Evolutionary conservation across 2,888 invertebrate genomes (phyloP), one percentile per base, ranked within the genome.

Genomic region (Muscina levida): DNA sequence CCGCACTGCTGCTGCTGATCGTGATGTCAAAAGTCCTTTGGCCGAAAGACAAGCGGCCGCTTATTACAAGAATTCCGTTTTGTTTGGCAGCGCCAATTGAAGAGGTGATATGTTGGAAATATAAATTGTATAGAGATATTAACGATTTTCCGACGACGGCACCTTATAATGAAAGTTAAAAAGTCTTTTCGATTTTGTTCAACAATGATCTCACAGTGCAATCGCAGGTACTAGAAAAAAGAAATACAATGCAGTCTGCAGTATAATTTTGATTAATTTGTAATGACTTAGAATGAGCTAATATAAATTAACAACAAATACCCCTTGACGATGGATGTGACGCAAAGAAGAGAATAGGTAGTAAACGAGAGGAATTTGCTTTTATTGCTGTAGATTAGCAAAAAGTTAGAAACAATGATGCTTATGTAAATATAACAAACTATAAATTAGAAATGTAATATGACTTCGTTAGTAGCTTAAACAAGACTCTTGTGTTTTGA

Each of bases 31-130:
- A 91, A 95, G 96, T 85, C 96, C 96, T 44, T 92, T 96, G 82
- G 95, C 96, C 86, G 96, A 96, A 91, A 93, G 95, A 82, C 93
- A 94, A 77, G 93, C 94, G 86, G 93, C 94, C 86, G 87, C 89
- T 10, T 97, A 97, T 91, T 97, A 96, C 92, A 97, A 97, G 91
- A 97, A 96, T 91, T 96, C 97, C 42, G 96, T 97, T 84, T 92
- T 97, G 84, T 97, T 96, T 91, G 96, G 96, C 86, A 96, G 96
- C 89, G 96, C 96, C 88, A 96, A 96, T 92, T 93, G 93, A 92
- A 53, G 71, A 72, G 74, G 67, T 72, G n/a, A n/a, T n/a, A n/a
- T 62, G 8, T 13, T 39, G 31, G n/a, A n/a, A 39, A 11, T 22
- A 51, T 31, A 31, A 31, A 31, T 3, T 31, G 8, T n/a, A 31